Evolutionary conservation across 1,140 invertebrate genomes (phyloP), one percentile per base, ranked within the genome.

Genomic region (Leptonema lineaticorne): DNA sequence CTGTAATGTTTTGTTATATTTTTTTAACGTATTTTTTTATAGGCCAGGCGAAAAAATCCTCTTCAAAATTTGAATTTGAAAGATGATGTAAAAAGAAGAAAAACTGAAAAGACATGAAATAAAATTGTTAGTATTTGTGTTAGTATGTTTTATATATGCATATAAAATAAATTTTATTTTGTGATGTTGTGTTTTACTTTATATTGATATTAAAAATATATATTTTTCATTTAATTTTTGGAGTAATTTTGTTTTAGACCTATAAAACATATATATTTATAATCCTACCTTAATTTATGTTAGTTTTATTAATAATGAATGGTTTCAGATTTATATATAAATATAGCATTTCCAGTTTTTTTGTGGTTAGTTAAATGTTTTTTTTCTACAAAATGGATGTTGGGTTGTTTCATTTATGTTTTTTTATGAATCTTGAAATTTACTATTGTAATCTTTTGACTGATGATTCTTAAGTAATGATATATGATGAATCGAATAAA

Each of bases 1-100:
- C 28, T 50, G n/a, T 26, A 48, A 41, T 45, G 20, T 29, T 28
- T 50, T 66, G 18, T 5, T 37, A 5, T 48, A 30, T 59, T 71
- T 62, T 45, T 60, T 28, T 29, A 45, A 53, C 50, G 20, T 57
- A 66, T 29, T 66, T 60, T 74, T 70, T 76, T 63, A 3, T 74
- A 82, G 81, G 81, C 79, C 0, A 76, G 79, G 4, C 75, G 75
- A 46, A 80, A 74, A 62, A 78, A 82, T 69, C 81, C 81, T 0
- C 73, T 82, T 27, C 75, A 75, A 27, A 81, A 77, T 64, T 75
- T 82, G 78, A 48, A 67, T 6, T 16, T 41, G 45, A 20, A 68
- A 68, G 22, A 62, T 57, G 50, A 53, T 41, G 11, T 48, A 16
- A 72, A 67, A 33, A 63, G 37, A 67, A 67, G 48, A 18, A 72